Conservation (phyloP, 1,140 invertebrate species). For the Chrysopa pallens region DNA sequence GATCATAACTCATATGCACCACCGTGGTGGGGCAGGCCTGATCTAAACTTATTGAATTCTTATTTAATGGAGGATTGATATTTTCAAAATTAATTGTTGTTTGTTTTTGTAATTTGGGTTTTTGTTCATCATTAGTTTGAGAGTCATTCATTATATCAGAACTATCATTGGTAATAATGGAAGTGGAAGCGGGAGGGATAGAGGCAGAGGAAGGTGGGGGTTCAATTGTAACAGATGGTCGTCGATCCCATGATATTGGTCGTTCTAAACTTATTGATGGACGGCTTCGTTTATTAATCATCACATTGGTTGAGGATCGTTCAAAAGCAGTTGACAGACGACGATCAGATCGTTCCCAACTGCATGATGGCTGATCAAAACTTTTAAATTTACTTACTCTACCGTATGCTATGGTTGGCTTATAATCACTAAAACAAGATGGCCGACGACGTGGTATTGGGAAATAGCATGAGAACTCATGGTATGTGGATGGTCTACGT, state of each 20-base stretch:
- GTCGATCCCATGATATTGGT: slow-evolving; percentile 6
- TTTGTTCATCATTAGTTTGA: too few relatives aligned
- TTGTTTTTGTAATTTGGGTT: not conserved
- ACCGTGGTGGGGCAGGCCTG: not conserved
- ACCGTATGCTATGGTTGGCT: not conserved
- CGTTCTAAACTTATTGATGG: slow-evolving; percentile 16
- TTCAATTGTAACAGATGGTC: slow-evolving; percentile 5
- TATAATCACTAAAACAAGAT: slow-evolving; percentile 15
- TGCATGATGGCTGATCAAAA: slow-evolving; percentile 13
- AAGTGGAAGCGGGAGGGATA: too few relatives aligned
- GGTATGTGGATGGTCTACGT: slow-evolving; percentile 1
- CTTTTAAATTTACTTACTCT: slow-evolving; percentile 18
- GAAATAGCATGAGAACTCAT: slow-evolving; percentile 5
- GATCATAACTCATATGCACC: not conserved
- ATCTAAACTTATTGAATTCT: not conserved
- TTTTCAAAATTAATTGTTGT: not conserved
- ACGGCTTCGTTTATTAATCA: slow-evolving; percentile 6
- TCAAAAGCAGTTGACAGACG: slow-evolving; percentile 12
- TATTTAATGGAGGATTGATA: not conserved
- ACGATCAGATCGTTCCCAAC: slow-evolving; percentile 12
- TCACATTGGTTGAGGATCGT: slow-evolving; percentile 15
- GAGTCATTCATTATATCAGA: too few relatives aligned
- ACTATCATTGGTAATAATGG: too few relatives aligned
- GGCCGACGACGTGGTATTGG: slow-evolving; percentile 10
- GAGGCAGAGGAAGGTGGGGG: slow-evolving; percentile 1